Conservation (phyloP, 1,140 invertebrate species). For the Thrips palmi region DNA sequence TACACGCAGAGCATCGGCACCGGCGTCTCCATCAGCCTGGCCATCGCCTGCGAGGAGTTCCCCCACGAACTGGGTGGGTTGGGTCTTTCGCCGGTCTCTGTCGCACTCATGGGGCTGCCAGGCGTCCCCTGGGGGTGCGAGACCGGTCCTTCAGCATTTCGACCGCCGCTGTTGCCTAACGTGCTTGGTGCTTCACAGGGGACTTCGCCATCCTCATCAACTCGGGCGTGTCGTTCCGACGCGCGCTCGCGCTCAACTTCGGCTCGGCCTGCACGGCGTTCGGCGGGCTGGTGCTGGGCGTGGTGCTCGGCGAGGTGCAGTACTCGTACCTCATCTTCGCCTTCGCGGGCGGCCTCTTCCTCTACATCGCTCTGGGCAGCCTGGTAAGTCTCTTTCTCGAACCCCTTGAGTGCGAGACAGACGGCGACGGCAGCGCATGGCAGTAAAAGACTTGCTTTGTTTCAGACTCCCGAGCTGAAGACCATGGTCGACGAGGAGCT, state of each 20-base stretch:
- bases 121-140: too few relatives aligned
- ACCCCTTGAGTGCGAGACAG: too few relatives aligned
- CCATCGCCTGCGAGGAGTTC: constrained; percentile 64
- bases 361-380: constrained; percentile 64
- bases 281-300: constrained; percentile 51
- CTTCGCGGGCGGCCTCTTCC: constrained; percentile 58
- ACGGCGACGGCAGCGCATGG: too few relatives aligned
- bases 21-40: constrained; percentile 55
- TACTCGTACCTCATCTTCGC: constrained; percentile 57
- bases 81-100: not conserved
- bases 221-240: constrained; percentile 49
- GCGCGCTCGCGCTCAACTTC: constrained; percentile 52
- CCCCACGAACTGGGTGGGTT: constrained; percentile 52
- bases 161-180: too few relatives aligned
- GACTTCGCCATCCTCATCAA: constrained; percentile 63
- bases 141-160: too few relatives aligned
- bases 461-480: too few relatives aligned
- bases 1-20: constrained; percentile 50
- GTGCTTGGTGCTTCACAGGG: constrained; percentile 31
- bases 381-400: constrained; percentile 30
- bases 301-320: constrained; percentile 47
- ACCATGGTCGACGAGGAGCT: too few relatives aligned
- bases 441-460: too few relatives aligned
- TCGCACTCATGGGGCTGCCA: too few relatives aligned
- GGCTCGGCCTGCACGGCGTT: constrained; percentile 57